These are phyloP conservation scores for Megalonaias nervosa DNA, from an alignment of 1,140 invertebrate genomes.

Conservation along the genomic window DNA sequence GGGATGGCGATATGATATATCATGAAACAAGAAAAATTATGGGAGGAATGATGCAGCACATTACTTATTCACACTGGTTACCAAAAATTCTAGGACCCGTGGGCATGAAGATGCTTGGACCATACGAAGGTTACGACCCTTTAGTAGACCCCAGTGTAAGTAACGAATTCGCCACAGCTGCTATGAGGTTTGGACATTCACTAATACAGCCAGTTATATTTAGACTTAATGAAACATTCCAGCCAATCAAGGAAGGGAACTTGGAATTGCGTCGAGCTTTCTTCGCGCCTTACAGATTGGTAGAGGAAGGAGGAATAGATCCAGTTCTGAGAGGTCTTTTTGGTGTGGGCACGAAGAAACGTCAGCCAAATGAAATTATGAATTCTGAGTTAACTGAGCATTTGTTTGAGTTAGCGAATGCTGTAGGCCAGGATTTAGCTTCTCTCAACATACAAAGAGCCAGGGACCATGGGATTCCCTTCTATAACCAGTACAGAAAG, in stretches of 20 bases:
- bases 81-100: slow-evolving; percentile 84
- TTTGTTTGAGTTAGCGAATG: slow-evolving; percentile 88
- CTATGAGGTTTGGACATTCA: slow-evolving; percentile 95
- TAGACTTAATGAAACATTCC: slow-evolving; percentile 87
- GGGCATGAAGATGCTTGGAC: slow-evolving; percentile 82
- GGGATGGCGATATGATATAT: slow-evolving; percentile 94
- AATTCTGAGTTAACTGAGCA: slow-evolving; percentile 97
- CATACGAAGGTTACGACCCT: slow-evolving; percentile 88
- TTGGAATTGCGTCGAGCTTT: slow-evolving; percentile 94
- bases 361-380: slow-evolving; percentile 85
- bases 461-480: slow-evolving; percentile 93
- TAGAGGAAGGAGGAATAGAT: slow-evolving; percentile 98
- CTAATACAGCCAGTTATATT: slow-evolving; percentile 95
- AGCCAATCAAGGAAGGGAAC: slow-evolving; percentile 86
- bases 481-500: slow-evolving; percentile 89
- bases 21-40: slow-evolving; percentile 91
- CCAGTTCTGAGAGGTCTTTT: slow-evolving; percentile 95
- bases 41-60: slow-evolving; percentile 95
- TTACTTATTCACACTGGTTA: slow-evolving; percentile 95
- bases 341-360: slow-evolving; percentile 86
- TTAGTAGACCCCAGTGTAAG: slow-evolving; percentile 88
- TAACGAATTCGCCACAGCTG: slow-evolving; percentile 98
- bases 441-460: slow-evolving; percentile 97
- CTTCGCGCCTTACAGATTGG: slow-evolving; percentile 94
- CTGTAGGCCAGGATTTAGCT: slow-evolving; percentile 90